These are phyloP conservation scores for Chrysoperla carnea DNA, from an alignment of 1,140 invertebrate genomes.

Conservation along the genomic window DNA sequence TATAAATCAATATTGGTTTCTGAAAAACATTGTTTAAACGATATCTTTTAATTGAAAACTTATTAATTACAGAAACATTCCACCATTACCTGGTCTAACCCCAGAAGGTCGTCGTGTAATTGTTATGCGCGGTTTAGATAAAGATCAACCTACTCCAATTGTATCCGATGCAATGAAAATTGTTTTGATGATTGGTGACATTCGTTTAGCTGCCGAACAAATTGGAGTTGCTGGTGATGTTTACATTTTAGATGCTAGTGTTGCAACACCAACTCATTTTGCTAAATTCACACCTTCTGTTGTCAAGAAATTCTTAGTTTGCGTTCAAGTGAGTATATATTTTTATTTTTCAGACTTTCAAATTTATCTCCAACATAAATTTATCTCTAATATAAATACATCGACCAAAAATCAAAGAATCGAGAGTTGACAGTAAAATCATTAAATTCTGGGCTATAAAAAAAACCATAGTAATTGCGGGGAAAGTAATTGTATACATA, in stretches of 20 bases:
- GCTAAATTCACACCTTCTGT: conserved; percentile 55
- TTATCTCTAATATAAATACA: too few relatives aligned
- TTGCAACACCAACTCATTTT: conserved; percentile 54
- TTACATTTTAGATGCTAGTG: conserved; percentile 56
- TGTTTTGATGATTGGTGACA: conserved; percentile 63
- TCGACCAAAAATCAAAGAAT: not conserved
- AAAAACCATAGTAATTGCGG: too few relatives aligned
- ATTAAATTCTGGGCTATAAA: too few relatives aligned
- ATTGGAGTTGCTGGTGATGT: conserved; percentile 65
- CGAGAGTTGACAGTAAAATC: too few relatives aligned
- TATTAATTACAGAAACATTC: conserved; percentile 39
- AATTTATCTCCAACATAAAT: too few relatives aligned
- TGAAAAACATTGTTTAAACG: not conserved
- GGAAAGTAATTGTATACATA: too few relatives aligned
- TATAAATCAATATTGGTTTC: not conserved
- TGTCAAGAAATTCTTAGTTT: conserved; percentile 66
- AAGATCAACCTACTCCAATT: conserved; percentile 34
- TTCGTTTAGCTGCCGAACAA: conserved; percentile 54
- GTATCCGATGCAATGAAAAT: conserved; percentile 56
- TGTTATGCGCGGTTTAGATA: conserved; percentile 43
- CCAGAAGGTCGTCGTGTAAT: conserved; percentile 58
- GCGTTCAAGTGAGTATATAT: conserved; percentile 43
- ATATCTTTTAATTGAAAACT: not conserved
- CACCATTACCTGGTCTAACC: conserved; percentile 58
- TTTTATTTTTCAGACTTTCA: conserved; percentile 3